A percentile compares a stretch with the other conserved stretches of the same genome.
phyloP scores from a whole-genome alignment of 2,888 invertebrate species.

The Perdita meconis region DNA sequence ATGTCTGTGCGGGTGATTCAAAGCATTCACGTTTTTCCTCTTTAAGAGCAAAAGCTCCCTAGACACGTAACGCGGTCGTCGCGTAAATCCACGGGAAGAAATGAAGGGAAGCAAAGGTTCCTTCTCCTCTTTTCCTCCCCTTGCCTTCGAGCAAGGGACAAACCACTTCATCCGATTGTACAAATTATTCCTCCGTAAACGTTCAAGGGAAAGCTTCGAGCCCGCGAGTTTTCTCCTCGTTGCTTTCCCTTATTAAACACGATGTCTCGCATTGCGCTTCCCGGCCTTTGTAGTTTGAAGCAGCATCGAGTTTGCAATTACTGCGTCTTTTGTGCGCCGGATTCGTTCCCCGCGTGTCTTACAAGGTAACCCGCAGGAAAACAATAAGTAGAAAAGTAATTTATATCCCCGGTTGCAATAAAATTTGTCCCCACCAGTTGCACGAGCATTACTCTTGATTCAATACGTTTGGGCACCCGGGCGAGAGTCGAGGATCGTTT shows the following conservation, averaged over 20 bases:
- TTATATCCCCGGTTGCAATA: constrained; percentile 1
- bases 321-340: constrained; percentile 6
- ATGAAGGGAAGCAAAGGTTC: constrained; percentile 23
- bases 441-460: constrained; percentile 29
- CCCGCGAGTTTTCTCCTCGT: constrained; percentile 24
- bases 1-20: constrained; percentile 12
- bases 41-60: background rate
- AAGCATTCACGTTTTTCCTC: constrained; percentile 11
- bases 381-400: background rate
- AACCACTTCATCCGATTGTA: constrained; percentile 64
- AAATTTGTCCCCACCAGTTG: constrained; percentile 7
- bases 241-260: background rate
- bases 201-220: constrained; percentile 56
- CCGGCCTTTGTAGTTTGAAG: constrained; percentile 56
- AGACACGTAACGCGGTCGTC: constrained; percentile 8
- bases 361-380: constrained; percentile 1
- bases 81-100: constrained; percentile 30
- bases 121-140: constrained; percentile 9
- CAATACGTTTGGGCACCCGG: background rate
- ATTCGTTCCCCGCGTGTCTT: background rate
- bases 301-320: constrained; percentile 51
- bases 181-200: constrained; percentile 67
- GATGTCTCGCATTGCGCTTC: background rate
- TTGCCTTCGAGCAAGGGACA: constrained; percentile 18
- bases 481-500: constrained; percentile 3